Percentiles rank a stretch among this genome's conserved stretches.
phyloP scores from a whole-genome alignment of 2,888 invertebrate species.

The Sphaerophoria rueppellii region DNA sequence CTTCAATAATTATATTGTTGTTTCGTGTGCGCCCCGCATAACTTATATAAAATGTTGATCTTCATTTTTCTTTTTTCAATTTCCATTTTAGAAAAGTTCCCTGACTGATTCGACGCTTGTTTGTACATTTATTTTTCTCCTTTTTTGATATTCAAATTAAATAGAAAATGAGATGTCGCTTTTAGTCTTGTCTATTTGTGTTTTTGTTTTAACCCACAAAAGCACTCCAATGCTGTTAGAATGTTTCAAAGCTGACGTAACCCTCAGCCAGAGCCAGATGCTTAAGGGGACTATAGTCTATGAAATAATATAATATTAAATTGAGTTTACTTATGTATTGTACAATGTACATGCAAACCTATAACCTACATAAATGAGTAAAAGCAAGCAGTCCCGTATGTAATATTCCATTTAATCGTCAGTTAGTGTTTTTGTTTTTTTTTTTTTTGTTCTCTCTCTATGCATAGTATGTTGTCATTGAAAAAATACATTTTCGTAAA shows the following conservation, averaged over 20 bases:
- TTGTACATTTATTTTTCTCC: slow-evolving; percentile 1
- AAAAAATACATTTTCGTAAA: too few species aligned
- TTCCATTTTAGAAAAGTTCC: slow-evolving; percentile 20
- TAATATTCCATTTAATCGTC: too few species aligned
- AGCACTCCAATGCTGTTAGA: slow-evolving; percentile 20
- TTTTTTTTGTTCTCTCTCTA: too few species aligned
- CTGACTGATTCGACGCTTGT: slow-evolving; percentile 5
- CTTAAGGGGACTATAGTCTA: not conserved
- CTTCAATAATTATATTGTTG: too few species aligned
- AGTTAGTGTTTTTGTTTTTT: too few species aligned
- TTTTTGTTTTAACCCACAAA: slow-evolving; percentile 12
- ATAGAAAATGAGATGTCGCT: not conserved
- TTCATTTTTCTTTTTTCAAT: slow-evolving; percentile 1
- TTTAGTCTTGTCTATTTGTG: not conserved
- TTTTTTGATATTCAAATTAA: not conserved
- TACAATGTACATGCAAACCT: not conserved
- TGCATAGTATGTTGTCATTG: too few species aligned
- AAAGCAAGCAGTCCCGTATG: too few species aligned
- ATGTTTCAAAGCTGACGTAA: slow-evolving; percentile 66
- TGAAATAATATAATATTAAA: slow-evolving; percentile 8
- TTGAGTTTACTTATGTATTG: slow-evolving; percentile 50
- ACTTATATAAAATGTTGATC: not conserved
- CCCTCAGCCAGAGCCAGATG: slow-evolving; percentile 15
- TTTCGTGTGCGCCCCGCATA: too few species aligned
- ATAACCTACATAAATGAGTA: too few species aligned